phyloP scores from a whole-genome alignment of 2,888 invertebrate species.

The Drosophila subsilvestris region DNA sequence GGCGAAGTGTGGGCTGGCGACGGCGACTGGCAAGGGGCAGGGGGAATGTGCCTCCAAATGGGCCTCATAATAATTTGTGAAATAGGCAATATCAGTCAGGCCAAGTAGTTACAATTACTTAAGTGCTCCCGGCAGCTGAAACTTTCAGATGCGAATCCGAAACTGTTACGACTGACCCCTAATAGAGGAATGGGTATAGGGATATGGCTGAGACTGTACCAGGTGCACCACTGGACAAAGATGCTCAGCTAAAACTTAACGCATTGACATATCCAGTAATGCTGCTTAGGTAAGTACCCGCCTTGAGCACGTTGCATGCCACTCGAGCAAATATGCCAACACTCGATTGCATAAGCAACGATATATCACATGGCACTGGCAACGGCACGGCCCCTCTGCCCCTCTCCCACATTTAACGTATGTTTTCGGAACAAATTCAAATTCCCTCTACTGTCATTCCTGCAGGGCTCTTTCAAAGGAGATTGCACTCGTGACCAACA shows the following conservation, averaged over 20 bases:
- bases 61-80: conserved; percentile 77
- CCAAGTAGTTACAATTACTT: conserved; percentile 76
- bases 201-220: conserved; percentile 7
- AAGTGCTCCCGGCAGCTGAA: conserved; percentile 65
- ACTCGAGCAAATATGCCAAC: conserved; percentile 55
- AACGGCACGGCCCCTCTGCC: conserved; percentile 41
- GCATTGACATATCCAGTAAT: not conserved
- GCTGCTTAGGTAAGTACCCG: not conserved
- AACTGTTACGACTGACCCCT: conserved; percentile 5
- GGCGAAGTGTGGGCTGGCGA: conserved; percentile 28
- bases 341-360: conserved; percentile 50
- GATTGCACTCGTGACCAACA: conserved; percentile 27
- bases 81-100: conserved; percentile 78
- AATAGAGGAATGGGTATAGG: not conserved
- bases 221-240: conserved; percentile 21
- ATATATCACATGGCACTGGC: conserved; percentile 58
- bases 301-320: conserved; percentile 24
- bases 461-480: conserved; percentile 42
- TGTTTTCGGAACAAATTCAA: conserved; percentile 68
- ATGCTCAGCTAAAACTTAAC: not conserved
- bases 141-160: conserved; percentile 19
- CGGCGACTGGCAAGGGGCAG: conserved; percentile 23
- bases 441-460: conserved; percentile 41
- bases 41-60: conserved; percentile 72
- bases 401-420: conserved; percentile 71